These are phyloP conservation scores for Acanthornis magna DNA, from an alignment of 2,797 vertebrate genomes.

Conservation along the genomic window DNA sequence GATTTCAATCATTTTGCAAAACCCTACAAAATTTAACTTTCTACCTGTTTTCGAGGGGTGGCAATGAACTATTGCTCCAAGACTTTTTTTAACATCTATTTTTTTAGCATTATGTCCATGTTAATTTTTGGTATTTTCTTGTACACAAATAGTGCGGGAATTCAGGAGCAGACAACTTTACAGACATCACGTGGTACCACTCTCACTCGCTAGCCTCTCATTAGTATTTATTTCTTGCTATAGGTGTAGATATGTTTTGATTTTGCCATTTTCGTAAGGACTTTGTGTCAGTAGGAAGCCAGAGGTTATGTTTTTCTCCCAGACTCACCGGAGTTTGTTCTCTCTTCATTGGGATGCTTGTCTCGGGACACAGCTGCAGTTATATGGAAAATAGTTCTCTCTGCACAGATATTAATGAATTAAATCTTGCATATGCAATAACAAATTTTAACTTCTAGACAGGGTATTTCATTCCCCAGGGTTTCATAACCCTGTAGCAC, in stretches of 20 bases:
- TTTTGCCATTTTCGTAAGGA: conserved; percentile 26
- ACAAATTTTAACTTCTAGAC: not conserved
- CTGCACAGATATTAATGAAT: not conserved
- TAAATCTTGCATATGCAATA: conserved; percentile 17
- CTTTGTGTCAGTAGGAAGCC: not conserved
- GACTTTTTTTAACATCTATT: not conserved
- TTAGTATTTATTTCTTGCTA: conserved; percentile 35
- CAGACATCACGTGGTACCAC: conserved; percentile 7
- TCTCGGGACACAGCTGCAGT: not conserved
- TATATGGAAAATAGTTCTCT: not conserved
- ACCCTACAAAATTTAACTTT: not conserved
- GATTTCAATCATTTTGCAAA: not conserved
- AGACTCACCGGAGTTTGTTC: not conserved
- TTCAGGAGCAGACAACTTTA: conserved; percentile 52
- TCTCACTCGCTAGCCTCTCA: not conserved
- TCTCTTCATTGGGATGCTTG: not conserved
- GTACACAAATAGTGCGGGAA: not conserved
- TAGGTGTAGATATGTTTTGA: conserved; percentile 24
- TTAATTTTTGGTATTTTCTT: not conserved
- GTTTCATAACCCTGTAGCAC: conserved; percentile 1
- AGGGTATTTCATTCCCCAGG: not conserved
- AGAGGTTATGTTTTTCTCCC: not conserved
- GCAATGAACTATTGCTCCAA: conserved; percentile 56
- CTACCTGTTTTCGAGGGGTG: not conserved
- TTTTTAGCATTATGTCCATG: not conserved